These are phyloP conservation scores for Eurystomus glaucurus DNA, from an alignment of 2,797 vertebrate species.

Conservation along the genomic window DNA sequence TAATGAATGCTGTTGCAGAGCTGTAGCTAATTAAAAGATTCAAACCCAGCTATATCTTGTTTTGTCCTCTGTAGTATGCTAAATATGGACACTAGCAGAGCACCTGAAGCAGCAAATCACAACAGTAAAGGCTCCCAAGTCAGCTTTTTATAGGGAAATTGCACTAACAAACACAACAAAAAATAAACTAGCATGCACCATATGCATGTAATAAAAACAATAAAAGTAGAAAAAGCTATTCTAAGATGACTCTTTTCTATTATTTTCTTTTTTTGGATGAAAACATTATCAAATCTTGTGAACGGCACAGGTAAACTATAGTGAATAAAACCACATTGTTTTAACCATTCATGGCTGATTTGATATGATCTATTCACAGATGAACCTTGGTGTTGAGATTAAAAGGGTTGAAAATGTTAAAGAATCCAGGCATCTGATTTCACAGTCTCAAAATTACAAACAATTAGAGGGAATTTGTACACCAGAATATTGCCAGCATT, in stretches of 20 bases:
- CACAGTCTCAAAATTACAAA: neutral
- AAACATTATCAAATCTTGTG: neutral
- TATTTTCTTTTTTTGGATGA: neutral
- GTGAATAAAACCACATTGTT: neutral
- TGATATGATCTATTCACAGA: neutral
- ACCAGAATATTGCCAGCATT: neutral
- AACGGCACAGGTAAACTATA: neutral
- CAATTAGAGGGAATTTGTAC: neutral
- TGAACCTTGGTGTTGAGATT: neutral
- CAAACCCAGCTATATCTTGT: neutral
- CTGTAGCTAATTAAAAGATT: neutral
- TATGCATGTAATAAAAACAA: neutral
- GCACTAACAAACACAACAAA: neutral
- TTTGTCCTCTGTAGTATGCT: neutral
- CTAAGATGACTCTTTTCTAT: neutral
- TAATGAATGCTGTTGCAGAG: neutral
- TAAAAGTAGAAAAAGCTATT: neutral
- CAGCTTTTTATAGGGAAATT: neutral
- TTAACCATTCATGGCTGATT: neutral
- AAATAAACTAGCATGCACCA: fast-evolving
- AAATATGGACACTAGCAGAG: neutral
- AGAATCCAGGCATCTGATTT: neutral
- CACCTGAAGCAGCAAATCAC: neutral
- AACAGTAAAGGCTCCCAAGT: neutral
- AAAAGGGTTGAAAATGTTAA: neutral